Percentiles rank a stretch among this genome's conserved stretches.
Conservation (phyloP, 2,113 vertebrate species). For the Acrocephalus arundinaceus region DNA sequence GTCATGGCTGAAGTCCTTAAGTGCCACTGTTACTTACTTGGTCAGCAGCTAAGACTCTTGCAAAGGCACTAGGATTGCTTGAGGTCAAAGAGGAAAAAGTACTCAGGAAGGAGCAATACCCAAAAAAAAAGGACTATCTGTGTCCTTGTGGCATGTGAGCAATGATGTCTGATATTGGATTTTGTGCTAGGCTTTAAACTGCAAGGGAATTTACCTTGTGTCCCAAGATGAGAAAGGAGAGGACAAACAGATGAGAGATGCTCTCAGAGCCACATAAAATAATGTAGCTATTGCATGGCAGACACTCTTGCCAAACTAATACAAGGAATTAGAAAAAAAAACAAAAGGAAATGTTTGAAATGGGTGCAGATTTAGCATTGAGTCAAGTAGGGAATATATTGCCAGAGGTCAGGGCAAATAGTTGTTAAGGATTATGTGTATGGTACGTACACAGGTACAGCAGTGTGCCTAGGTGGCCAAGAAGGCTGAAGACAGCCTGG, state of each 20-base stretch:
- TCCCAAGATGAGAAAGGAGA: neutral
- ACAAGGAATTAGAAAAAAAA: neutral
- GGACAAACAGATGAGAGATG: neutral
- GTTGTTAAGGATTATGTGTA: neutral
- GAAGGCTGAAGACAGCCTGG: neutral
- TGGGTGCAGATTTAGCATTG: neutral
- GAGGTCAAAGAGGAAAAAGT: neutral
- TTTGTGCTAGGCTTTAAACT: neutral
- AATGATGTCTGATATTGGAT: neutral
- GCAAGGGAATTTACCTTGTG: neutral
- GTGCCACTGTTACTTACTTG: neutral
- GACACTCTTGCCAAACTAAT: neutral
- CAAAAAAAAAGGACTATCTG: neutral
- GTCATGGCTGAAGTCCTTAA: neutral
- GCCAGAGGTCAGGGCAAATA: neutral
- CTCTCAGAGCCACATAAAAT: accelerated
- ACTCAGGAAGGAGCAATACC: neutral
- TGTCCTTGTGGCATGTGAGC: neutral
- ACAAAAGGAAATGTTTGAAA: neutral
- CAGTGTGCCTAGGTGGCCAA: neutral
- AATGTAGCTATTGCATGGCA: neutral
- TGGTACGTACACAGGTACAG: neutral
- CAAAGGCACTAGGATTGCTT: neutral
- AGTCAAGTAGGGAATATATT: neutral
- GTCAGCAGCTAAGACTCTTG: neutral